These are phyloP conservation scores for Bombus confusus DNA, from an alignment of 1,140 invertebrate species.

Conservation along the genomic window DNA sequence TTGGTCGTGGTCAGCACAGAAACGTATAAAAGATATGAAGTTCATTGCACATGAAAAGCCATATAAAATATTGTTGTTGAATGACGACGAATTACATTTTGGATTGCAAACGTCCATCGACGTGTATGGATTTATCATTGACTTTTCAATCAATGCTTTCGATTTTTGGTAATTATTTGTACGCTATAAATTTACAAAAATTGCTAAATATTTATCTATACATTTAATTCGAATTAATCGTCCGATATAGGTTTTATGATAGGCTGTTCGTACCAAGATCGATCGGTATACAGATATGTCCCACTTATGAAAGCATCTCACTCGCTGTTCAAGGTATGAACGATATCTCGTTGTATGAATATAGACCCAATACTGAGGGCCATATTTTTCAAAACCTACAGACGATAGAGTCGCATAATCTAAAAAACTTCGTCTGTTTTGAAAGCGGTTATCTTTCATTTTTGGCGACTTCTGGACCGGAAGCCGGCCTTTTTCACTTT, in stretches of 20 bases:
- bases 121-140: constrained; percentile 63
- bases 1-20: constrained; percentile 44
- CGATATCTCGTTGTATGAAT: constrained; percentile 66
- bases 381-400: constrained; percentile 4
- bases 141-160: constrained; percentile 17
- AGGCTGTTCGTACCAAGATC: constrained; percentile 48
- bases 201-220: not conserved
- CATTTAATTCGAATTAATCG: not conserved
- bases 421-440: constrained; percentile 71
- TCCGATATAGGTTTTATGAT: constrained; percentile 54
- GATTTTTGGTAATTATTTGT: constrained; percentile 47
- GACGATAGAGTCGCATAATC: constrained; percentile 54
- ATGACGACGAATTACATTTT: constrained; percentile 31
- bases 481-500: constrained; percentile 64
- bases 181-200: not conserved
- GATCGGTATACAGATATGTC: constrained; percentile 61
- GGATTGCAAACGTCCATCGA: constrained; percentile 48
- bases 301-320: constrained; percentile 40
- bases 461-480: constrained; percentile 65
- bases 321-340: constrained; percentile 60
- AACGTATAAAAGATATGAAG: constrained; percentile 55
- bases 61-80: constrained; percentile 62
- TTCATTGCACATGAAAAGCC: constrained; percentile 45
- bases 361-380: constrained; percentile 40
- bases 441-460: constrained; percentile 71